Base-by-base conservation (phyloP, 2,113 vertebrate species). In the Chaenocephalus aceratus region DNA sequence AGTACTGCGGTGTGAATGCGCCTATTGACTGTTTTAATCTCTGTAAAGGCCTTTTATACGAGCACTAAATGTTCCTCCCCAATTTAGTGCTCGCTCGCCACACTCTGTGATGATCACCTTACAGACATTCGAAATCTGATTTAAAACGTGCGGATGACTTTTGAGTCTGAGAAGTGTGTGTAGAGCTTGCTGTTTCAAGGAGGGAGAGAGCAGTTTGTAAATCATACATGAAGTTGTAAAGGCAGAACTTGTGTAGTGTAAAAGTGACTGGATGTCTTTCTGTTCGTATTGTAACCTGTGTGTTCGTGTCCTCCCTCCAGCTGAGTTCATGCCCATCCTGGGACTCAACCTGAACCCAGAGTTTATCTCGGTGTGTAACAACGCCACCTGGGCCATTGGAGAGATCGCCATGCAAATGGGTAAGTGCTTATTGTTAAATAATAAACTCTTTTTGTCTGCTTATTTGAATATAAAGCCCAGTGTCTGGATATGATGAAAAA, bases 321-420 rank as follows among this genome's bases (percentile, higher is more conserved):
- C 97, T 2, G 97, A 98, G 82, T 98, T 99, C 85, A 99, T 98
- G 97, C 97, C 97, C 11, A 98, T 98, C 85, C 92, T 98, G 85
- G 97, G 97, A 52, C 97, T 97, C 79, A 98, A 99, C 92, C 92
- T 98, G 82, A 98, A 99, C 90, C 97, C 97, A 0, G 97, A 99
- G 87, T 98, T 98, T 84, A 99, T 98, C 91, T 99, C 97, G 0
- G 97, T 97, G 41, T 97, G 97, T 77, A 97, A 97, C 92, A 97
- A 98, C 6, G 96, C 97, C 3, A 97, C 96, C 41, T 97, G 97
- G 97, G 97, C 97, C 89, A 98, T 97, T 0, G 97, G 96, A 0
- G 97, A 97, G 93, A 97, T 98, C 92, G 96, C 96, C 83, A 98
- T 98, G 96, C 96, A 97, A 86, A 98, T 98, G 97, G 97, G 97